Evolutionary conservation across 1,140 invertebrate genomes (phyloP).

Genomic region (Drosophila lini): DNA sequence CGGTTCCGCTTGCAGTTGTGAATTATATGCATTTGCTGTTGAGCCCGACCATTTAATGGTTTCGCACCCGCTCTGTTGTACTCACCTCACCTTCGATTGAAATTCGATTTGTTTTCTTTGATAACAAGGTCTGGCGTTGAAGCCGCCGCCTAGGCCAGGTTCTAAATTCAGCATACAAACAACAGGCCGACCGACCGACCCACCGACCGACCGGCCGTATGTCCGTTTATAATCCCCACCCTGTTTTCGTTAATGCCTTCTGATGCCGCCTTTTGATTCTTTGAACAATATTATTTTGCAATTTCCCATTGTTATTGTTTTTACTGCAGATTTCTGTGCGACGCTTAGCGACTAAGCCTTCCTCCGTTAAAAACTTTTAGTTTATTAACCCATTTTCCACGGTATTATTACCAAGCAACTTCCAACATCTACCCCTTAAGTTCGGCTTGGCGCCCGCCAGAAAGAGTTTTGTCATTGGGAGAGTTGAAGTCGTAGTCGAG

Average conservation of each 20-base stretch:
- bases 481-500: constrained; percentile 4
- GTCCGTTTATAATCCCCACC: constrained; percentile 22
- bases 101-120: constrained; percentile 22
- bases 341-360: constrained; percentile 10
- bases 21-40: constrained; percentile 36
- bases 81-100: constrained; percentile 11
- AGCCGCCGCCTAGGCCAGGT: constrained; percentile 2
- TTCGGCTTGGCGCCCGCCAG: background rate
- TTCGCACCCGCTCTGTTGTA: background rate
- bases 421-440: constrained; percentile 9
- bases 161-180: constrained; percentile 15
- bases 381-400: constrained; percentile 76
- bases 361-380: constrained; percentile 31
- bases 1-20: constrained; percentile 27
- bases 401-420: constrained; percentile 41
- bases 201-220: background rate
- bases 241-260: constrained; percentile 31
- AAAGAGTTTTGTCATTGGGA: constrained; percentile 38
- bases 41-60: constrained; percentile 1
- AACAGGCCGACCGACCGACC: background rate
- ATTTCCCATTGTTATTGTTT: constrained; percentile 51
- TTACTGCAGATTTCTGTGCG: constrained; percentile 11
- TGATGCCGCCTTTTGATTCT: constrained; percentile 35
- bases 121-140: constrained; percentile 7
- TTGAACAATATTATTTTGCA: constrained; percentile 68